These are phyloP conservation scores for Micropoecilia bifurca DNA, from an alignment of 2,797 vertebrate genomes.

Conservation along the genomic window DNA sequence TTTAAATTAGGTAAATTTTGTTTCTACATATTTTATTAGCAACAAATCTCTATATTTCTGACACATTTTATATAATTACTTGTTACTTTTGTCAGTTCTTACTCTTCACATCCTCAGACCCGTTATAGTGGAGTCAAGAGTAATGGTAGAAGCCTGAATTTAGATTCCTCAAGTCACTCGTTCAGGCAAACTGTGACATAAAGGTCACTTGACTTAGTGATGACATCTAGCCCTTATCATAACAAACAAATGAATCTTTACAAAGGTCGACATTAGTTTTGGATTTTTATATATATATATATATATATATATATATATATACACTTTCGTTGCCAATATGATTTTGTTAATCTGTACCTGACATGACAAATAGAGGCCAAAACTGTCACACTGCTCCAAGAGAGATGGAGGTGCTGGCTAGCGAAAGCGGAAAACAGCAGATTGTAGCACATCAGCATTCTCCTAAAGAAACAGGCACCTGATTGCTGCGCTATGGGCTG, in stretches of 20 bases:
- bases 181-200: constrained; percentile 84
- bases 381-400: constrained; percentile 88
- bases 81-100: constrained; percentile 74
- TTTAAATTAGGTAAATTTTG: background rate
- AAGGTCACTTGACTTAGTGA: constrained; percentile 90
- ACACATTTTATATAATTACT: constrained; percentile 22
- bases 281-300: constrained; percentile 77
- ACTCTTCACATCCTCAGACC: constrained; percentile 74
- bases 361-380: constrained; percentile 87
- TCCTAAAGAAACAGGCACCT: constrained; percentile 88
- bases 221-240: constrained; percentile 89
- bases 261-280: constrained; percentile 97
- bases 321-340: constrained; percentile 57
- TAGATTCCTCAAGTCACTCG: constrained; percentile 87
- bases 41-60: background rate
- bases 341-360: constrained; percentile 78
- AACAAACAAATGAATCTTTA: constrained; percentile 97
- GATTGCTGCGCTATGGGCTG: constrained; percentile 96
- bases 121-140: constrained; percentile 82
- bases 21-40: background rate
- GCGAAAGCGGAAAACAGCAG: constrained; percentile 83
- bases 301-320: constrained; percentile 4
- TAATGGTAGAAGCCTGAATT: constrained; percentile 82
- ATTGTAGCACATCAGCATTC: constrained; percentile 92
- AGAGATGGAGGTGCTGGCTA: constrained; percentile 83